phyloP scores from a whole-genome alignment of 2,797 vertebrate species.

The Sebastes umbrosus region DNA sequence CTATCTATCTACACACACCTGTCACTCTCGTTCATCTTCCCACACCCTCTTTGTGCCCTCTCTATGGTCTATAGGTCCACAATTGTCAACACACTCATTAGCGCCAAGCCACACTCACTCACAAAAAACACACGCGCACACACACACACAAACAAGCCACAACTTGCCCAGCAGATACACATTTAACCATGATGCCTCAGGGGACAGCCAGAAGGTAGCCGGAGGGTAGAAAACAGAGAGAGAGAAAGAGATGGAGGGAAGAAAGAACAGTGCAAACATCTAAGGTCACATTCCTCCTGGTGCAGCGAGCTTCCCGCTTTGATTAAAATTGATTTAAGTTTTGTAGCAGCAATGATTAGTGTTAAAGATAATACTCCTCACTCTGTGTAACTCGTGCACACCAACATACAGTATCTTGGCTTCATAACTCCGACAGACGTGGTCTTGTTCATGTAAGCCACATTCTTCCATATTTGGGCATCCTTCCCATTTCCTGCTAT shows the following conservation, averaged over 20 bases:
- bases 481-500: conserved; percentile 55
- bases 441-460: conserved; percentile 38
- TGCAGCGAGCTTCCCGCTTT: conserved; percentile 47
- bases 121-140: not conserved
- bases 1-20: not conserved
- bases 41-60: not conserved
- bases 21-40: not conserved
- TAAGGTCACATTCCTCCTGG: conserved; percentile 56
- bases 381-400: not conserved
- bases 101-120: conserved; percentile 28
- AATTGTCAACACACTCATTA: conserved; percentile 64
- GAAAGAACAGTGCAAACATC: conserved; percentile 65
- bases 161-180: conserved; percentile 68
- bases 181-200: conserved; percentile 71
- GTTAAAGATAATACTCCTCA: conserved; percentile 35
- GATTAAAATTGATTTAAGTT: conserved; percentile 61
- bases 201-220: conserved; percentile 73
- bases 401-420: not conserved
- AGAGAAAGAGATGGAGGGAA: conserved; percentile 56
- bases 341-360: conserved; percentile 47
- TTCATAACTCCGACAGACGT: conserved; percentile 38
- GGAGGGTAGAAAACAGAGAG: conserved; percentile 61
- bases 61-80: conserved; percentile 28
- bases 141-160: conserved; percentile 56
- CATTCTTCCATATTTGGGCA: conserved; percentile 56